phyloP scores from a whole-genome alignment of 2,797 vertebrate genomes.

The Pogonophryne albipinna region DNA sequence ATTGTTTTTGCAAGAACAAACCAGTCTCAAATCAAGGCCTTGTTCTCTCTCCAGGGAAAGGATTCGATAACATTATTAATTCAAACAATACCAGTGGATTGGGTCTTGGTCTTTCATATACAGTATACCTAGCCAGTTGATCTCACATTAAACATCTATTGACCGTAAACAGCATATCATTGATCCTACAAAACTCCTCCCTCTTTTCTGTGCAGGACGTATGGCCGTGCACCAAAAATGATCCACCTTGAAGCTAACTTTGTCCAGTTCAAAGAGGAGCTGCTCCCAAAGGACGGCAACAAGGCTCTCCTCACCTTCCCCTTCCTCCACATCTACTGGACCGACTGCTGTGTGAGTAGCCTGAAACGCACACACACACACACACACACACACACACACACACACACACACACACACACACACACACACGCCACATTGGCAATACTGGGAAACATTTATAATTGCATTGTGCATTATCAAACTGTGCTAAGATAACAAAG shows the following conservation, averaged over 20 bases:
- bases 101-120: too few species aligned
- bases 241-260: constrained; percentile 99
- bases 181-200: not conserved
- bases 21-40: not conserved
- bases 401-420: not conserved
- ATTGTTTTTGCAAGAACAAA: not conserved
- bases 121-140: too few species aligned
- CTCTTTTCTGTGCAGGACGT: constrained; percentile 86
- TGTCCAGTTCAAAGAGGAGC: constrained; percentile 98
- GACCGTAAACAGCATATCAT: not conserved
- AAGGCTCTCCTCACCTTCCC: constrained; percentile 98
- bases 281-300: constrained; percentile 97
- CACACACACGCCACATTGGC: not conserved
- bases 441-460: constrained; percentile 5
- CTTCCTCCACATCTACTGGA: constrained; percentile 99
- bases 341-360: constrained; percentile 96
- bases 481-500: not conserved
- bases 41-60: too few species aligned
- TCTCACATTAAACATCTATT: not conserved
- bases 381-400: constrained; percentile 9
- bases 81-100: not conserved
- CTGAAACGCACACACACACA: not conserved
- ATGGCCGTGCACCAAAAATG: constrained; percentile 98
- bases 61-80: not conserved
- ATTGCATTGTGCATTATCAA: constrained; percentile 2